phyloP scores from a whole-genome alignment of 2,113 vertebrate genomes.

The Pristiophorus japonicus region DNA sequence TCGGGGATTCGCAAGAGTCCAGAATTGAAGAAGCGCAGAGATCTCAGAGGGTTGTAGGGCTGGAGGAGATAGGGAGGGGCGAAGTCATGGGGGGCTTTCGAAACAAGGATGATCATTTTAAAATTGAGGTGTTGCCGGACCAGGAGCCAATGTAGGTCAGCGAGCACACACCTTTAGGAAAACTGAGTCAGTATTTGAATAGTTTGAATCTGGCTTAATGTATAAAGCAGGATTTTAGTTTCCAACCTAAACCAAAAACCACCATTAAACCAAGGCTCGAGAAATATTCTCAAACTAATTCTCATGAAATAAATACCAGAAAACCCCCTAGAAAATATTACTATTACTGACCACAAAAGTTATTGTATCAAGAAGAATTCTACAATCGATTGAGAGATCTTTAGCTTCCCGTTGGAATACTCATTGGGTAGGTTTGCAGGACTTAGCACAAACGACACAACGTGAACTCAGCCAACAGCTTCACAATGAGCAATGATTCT shows the following conservation, averaged over 20 bases:
- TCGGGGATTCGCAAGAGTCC: background rate
- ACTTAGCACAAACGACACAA: background rate
- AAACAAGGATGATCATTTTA: background rate
- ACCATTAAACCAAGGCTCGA: background rate
- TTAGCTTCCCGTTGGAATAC: background rate
- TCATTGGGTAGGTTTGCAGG: background rate
- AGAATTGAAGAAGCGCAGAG: background rate
- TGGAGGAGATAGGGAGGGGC: background rate
- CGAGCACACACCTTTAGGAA: background rate
- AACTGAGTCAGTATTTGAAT: background rate
- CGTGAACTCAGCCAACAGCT: background rate
- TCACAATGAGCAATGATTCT: background rate
- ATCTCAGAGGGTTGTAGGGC: background rate
- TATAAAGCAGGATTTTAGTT: background rate
- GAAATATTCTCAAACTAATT: background rate
- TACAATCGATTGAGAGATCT: background rate
- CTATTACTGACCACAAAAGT: background rate
- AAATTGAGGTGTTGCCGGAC: background rate
- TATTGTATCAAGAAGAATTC: background rate
- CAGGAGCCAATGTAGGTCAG: background rate
- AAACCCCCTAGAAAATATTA: background rate
- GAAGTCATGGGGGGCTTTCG: background rate
- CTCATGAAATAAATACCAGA: background rate
- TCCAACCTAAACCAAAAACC: background rate
- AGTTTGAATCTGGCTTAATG: background rate